These are phyloP conservation scores for Aporophyla lueneburgensis DNA, from an alignment of 2,888 invertebrate genomes.

Conservation along the genomic window DNA sequence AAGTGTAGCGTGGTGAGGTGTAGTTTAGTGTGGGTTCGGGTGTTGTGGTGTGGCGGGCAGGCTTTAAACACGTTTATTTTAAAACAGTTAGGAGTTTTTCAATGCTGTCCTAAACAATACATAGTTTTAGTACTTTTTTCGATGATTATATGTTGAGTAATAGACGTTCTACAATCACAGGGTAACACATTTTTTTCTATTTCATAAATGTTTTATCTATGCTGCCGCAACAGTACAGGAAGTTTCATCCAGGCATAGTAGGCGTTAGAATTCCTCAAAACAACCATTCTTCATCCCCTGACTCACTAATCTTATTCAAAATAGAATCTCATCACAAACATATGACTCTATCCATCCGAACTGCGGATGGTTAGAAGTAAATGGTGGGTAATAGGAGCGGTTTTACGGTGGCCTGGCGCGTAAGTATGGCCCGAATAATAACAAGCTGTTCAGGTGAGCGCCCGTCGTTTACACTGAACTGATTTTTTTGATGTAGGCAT, in stretches of 20 bases:
- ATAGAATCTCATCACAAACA: conserved; percentile 64
- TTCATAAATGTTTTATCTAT: background rate
- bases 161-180: background rate
- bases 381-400: conserved; percentile 43
- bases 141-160: background rate
- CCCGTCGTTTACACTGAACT: conserved; percentile 80
- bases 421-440: conserved; percentile 79
- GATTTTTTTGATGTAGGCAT: conserved; percentile 73
- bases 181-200: background rate
- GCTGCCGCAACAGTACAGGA: background rate
- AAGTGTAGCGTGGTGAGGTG: too few relatives aligned
- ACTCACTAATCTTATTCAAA: conserved; percentile 57
- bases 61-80: too few relatives aligned
- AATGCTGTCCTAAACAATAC: too few relatives aligned
- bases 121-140: background rate
- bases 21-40: too few relatives aligned
- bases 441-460: conserved; percentile 80
- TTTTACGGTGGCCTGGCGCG: conserved; percentile 71
- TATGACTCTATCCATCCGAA: conserved; percentile 54
- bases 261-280: conserved; percentile 53
- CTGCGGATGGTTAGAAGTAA: conserved; percentile 25
- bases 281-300: conserved; percentile 48
- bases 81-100: too few relatives aligned
- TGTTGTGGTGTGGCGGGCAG: too few relatives aligned
- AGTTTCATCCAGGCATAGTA: conserved; percentile 27